A percentile compares a stretch with the other conserved stretches of the same genome.
Evolutionary conservation across 2,888 invertebrate species (phyloP).

Genomic region (Euphydryas editha): DNA sequence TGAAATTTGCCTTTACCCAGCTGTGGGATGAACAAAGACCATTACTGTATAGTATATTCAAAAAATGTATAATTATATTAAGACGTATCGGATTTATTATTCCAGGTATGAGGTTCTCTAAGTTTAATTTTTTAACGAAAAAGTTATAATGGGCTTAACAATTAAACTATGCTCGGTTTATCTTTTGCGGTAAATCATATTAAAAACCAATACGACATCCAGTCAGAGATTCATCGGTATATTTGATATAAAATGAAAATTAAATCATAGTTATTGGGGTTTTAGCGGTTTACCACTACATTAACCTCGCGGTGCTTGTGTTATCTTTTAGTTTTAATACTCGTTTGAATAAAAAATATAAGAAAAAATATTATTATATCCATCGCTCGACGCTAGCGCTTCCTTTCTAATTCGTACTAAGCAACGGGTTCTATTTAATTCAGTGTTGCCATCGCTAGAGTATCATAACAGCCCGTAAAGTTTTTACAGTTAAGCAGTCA

Average conservation of each 20-base stretch:
- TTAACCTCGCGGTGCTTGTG: background rate
- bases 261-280: constrained; percentile 4
- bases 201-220: background rate
- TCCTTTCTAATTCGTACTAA: constrained; percentile 41
- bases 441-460: constrained; percentile 3
- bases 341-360: background rate
- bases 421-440: constrained; percentile 46
- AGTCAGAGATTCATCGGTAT: background rate
- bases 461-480: background rate
- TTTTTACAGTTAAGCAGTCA: background rate
- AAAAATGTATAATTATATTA: too few species aligned
- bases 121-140: too few species aligned
- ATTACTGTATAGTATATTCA: too few species aligned
- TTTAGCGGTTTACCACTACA: constrained; percentile 8
- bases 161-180: background rate
- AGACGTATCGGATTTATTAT: too few species aligned
- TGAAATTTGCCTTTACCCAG: background rate
- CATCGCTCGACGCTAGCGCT: constrained; percentile 27
- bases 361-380: constrained; percentile 3
- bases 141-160: background rate
- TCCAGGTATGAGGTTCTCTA: too few species aligned
- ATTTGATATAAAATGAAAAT: constrained; percentile 1
- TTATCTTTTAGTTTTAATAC: background rate
- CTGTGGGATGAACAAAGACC: too few species aligned
- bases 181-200: background rate